phyloP scores from a whole-genome alignment of 2,888 invertebrate genomes.

The Catotricha subobsoleta region DNA sequence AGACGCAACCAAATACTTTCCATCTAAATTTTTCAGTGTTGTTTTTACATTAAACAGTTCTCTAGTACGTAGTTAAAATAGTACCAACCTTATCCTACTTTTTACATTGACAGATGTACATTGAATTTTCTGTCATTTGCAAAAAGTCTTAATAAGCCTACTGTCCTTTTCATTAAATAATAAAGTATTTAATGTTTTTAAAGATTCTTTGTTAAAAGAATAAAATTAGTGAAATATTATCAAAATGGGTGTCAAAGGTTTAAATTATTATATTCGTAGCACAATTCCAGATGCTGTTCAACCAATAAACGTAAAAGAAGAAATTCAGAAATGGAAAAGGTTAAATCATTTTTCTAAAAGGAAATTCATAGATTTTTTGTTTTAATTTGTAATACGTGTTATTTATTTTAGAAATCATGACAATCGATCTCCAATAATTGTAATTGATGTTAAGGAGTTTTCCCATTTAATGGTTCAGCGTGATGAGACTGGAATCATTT shows the following conservation, averaged over 20 bases:
- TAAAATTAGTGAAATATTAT: neutral
- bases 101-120: too few relatives aligned
- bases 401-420: neutral
- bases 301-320: neutral
- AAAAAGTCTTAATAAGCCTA: too few relatives aligned
- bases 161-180: too few relatives aligned
- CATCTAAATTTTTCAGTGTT: too few relatives aligned
- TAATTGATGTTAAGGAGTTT: neutral
- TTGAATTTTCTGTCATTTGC: too few relatives aligned
- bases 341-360: neutral
- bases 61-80: too few relatives aligned
- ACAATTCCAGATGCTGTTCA: neutral
- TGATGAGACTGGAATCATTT: neutral
- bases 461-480: neutral
- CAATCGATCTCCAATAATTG: neutral
- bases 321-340: slow-evolving; percentile 3
- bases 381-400: neutral
- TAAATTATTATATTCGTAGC: neutral
- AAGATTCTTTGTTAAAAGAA: too few relatives aligned
- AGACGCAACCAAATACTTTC: too few relatives aligned
- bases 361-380: neutral
- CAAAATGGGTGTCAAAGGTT: slow-evolving; percentile 1
- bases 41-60: too few relatives aligned
- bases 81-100: too few relatives aligned
- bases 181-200: too few relatives aligned